Evolutionary conservation across 1,140 invertebrate genomes (phyloP).

Genomic region (Pomacea maculata): DNA sequence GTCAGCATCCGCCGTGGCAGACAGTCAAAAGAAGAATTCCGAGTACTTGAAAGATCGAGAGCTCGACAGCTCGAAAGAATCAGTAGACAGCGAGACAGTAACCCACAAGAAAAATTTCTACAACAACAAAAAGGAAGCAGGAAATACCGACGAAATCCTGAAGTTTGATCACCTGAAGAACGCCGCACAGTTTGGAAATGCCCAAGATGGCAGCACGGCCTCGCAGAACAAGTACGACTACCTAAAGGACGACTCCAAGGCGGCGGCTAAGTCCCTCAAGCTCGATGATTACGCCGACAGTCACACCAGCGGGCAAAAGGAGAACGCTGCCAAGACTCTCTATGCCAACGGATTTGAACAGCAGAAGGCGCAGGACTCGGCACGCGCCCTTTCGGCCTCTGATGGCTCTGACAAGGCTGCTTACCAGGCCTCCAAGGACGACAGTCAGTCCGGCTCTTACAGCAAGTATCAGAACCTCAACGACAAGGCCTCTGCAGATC

Average conservation of each 20-base stretch:
- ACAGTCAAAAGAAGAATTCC: slow-evolving; percentile 21
- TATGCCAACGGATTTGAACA: not conserved
- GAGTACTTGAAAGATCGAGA: slow-evolving; percentile 24
- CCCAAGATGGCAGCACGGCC: slow-evolving; percentile 22
- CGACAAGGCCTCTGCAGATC: not conserved
- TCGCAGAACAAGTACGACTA: slow-evolving; percentile 17
- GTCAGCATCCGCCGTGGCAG: slow-evolving; percentile 17
- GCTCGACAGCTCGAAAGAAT: slow-evolving; percentile 17
- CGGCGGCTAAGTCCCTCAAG: slow-evolving; percentile 13
- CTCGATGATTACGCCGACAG: slow-evolving; percentile 16
- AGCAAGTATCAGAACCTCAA: slow-evolving; percentile 9
- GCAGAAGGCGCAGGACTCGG: not conserved
- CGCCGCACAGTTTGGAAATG: slow-evolving; percentile 20
- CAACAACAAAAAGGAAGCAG: slow-evolving; percentile 27
- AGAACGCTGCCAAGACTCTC: not conserved
- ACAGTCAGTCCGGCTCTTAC: slow-evolving; percentile 15
- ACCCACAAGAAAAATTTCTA: slow-evolving; percentile 23
- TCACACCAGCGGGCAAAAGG: slow-evolving; percentile 8
- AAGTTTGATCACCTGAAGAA: slow-evolving; percentile 23
- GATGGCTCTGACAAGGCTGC: not conserved
- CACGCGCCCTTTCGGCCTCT: not conserved
- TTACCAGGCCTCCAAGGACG: not conserved
- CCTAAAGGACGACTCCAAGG: slow-evolving; percentile 19
- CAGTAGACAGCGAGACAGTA: slow-evolving; percentile 25
- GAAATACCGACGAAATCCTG: slow-evolving; percentile 24